Base-by-base conservation (phyloP, 2,113 vertebrate genomes). In the Zosterops japonicus region DNA sequence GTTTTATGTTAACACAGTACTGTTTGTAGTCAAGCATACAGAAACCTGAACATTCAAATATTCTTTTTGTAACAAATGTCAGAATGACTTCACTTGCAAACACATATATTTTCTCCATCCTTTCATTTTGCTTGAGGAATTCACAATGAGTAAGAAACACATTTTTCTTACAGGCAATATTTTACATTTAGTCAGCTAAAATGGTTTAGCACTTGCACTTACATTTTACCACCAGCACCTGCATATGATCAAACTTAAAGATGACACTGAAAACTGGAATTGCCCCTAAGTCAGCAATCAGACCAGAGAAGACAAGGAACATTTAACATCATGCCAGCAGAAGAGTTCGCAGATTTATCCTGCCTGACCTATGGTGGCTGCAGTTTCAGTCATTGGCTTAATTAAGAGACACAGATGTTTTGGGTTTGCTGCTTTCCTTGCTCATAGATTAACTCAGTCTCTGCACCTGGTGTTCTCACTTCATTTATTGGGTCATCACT, bases 381-480 rank as follows among this genome's bases (percentile, higher is more conserved):
- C 71, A 90, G 31, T 77, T 94, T 72, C 76, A 90, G 33, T 29
- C 44, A 47, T 3, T 59, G 42, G 69, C 74, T 94, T 87, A 92
- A 95, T 75, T 86, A 86, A 83, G 33, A 95, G 72, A 83, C 89
- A 87, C 94, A 93, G 69, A 83, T 87, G 85, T 79, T 90, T 83
- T 60, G 67, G 64, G 4, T 89, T 94, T 87, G 56, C 91, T 87
- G 41, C 71, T 94, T 44, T 60, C 71, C 70, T 91, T 93, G 64
- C 83, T 91, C 47, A n/a, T 44, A 25, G 33, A 92, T 92, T 93
- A 94, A 94, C 72, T 89, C 53, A 91, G 83, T 64, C 49, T 93
- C 88, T 96, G 89, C 89, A 96, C 81, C 94, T 97, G 96, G 36
- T 92, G 83, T 79, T 79, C 92, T 95, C 81, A 59, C n/a, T 57